Evolutionary conservation across 2,113 vertebrate genomes (phyloP).

Genomic region (Tylochromis polylepis): DNA sequence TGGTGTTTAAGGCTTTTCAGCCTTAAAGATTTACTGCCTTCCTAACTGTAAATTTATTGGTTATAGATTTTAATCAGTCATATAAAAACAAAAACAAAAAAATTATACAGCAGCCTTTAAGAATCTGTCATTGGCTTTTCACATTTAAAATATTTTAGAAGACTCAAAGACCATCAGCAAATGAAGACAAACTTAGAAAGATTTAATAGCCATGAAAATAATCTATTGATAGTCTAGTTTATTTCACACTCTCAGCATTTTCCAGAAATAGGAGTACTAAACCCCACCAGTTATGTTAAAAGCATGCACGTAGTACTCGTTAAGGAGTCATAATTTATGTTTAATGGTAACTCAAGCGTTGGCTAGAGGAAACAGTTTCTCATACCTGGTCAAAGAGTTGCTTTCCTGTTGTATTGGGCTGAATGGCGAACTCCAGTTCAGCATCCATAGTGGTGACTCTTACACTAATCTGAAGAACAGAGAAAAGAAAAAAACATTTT

Average conservation of each 20-base stretch:
- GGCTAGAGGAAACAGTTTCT: neutral
- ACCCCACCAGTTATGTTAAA: neutral
- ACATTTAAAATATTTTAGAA: neutral
- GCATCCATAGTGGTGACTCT: conserved; percentile 98
- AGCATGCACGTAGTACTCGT: neutral
- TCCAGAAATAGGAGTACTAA: neutral
- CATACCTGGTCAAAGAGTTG: conserved; percentile 96
- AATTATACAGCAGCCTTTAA: neutral
- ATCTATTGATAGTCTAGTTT: neutral
- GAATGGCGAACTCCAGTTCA: conserved; percentile 98
- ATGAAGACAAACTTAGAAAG: neutral
- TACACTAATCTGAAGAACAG: conserved; percentile 84
- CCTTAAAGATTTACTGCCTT: neutral
- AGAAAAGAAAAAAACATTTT: neutral
- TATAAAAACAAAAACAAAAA: neutral
- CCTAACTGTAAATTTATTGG: neutral
- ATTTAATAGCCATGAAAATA: neutral
- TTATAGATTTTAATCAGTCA: neutral
- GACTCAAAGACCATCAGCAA: neutral
- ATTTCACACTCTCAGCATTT: neutral
- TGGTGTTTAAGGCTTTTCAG: neutral
- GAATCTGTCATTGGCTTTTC: neutral
- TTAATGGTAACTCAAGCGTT: neutral
- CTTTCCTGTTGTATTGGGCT: conserved; percentile 96
- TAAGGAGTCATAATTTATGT: neutral